Percentiles rank a stretch among this genome's conserved stretches.
phyloP scores from a whole-genome alignment of 2,888 invertebrate genomes.

The Scrobipalpa atriplicella region DNA sequence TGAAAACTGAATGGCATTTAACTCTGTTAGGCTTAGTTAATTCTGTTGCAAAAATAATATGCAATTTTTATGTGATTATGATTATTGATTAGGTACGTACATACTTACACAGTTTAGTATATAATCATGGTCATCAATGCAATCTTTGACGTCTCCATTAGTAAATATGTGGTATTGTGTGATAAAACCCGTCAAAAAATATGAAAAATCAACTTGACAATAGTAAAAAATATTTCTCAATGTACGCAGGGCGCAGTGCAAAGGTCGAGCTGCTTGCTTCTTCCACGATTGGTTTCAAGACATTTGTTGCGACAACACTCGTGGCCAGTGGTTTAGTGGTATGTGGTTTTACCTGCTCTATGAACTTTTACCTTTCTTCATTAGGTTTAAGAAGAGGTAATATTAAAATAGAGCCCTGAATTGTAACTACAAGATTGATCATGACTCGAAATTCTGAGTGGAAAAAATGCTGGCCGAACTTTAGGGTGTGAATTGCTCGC shows the following conservation, averaged over 20 bases:
- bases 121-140: neutral
- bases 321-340: neutral
- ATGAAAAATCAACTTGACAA: neutral
- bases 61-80: neutral
- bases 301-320: neutral
- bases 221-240: neutral
- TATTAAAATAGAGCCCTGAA: no score
- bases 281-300: neutral
- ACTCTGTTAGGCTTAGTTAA: constrained; percentile 1
- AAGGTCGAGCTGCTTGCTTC: neutral
- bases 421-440: no score
- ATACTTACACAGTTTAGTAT: neutral
- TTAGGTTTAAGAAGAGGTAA: no score
- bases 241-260: constrained; percentile 1
- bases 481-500: no score
- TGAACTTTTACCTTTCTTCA: constrained; percentile 19
- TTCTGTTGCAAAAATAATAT: neutral
- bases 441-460: no score
- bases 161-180: neutral
- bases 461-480: no score
- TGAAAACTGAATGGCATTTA: neutral
- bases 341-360: constrained; percentile 1
- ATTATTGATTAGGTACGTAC: no score
- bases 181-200: neutral
- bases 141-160: constrained; percentile 11